Conservation (phyloP, 2,797 vertebrate species). For the Tenualosa thibaudeaui region DNA sequence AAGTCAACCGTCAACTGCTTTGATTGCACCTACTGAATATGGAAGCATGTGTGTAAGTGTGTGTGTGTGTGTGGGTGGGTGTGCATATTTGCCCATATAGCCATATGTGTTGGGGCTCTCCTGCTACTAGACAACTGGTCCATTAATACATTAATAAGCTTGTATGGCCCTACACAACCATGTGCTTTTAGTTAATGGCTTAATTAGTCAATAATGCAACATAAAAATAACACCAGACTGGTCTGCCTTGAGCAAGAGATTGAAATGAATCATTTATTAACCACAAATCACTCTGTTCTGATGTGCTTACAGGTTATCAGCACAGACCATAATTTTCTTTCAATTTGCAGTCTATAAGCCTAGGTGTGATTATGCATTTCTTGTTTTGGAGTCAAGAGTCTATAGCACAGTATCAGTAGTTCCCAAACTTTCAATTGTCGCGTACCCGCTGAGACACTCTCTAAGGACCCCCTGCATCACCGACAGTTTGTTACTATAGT, state of each 20-base stretch:
- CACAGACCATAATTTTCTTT: not conserved
- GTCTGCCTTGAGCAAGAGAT: not conserved
- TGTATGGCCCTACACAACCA: constrained; percentile 40
- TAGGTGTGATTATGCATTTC: not conserved
- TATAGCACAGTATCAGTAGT: not conserved
- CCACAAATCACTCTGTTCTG: constrained; percentile 5
- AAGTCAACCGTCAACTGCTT: constrained; percentile 9
- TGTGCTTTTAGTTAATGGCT: constrained; percentile 44
- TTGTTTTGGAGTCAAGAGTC: not conserved
- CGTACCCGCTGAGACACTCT: too few relatives aligned
- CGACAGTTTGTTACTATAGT: too few relatives aligned
- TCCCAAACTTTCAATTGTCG: too few relatives aligned
- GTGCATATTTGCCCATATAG: constrained; percentile 10
- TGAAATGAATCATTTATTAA: not conserved
- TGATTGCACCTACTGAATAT: not conserved
- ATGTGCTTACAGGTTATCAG: not conserved
- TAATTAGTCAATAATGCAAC: constrained; percentile 45
- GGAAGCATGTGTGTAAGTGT: not conserved
- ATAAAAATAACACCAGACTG: constrained; percentile 16
- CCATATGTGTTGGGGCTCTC: constrained; percentile 35
- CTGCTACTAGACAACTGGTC: constrained; percentile 22
- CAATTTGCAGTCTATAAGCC: not conserved
- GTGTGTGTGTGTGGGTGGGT: not conserved
- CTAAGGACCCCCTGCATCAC: too few relatives aligned
- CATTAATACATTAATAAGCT: constrained; percentile 37